Evolutionary conservation across 1,140 invertebrate species (phyloP).

Genomic region (Ostrea edulis): DNA sequence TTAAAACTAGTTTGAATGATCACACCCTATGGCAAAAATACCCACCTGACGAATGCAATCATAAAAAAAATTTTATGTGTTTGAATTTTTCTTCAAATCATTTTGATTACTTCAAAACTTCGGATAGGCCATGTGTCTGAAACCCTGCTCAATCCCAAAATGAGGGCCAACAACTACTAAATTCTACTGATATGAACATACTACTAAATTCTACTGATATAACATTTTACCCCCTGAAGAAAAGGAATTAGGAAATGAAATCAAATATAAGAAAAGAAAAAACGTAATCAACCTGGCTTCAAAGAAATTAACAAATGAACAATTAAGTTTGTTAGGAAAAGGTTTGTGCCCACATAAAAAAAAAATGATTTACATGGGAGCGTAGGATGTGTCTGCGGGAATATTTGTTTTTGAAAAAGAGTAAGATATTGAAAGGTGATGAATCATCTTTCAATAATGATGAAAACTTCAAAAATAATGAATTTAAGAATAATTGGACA

Average conservation of each 20-base stretch:
- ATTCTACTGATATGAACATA: no score
- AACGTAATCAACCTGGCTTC: slow-evolving; percentile 19
- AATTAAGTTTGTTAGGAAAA: slow-evolving; percentile 25
- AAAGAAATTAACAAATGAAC: neutral
- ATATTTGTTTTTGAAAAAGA: slow-evolving; percentile 37
- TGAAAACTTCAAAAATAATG: no score
- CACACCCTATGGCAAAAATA: no score
- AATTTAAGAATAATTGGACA: no score
- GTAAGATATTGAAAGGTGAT: no score
- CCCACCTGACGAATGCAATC: no score
- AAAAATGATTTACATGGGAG: slow-evolving; percentile 34
- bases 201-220: neutral
- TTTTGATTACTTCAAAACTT: neutral
- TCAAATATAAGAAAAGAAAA: neutral
- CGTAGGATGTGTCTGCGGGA: slow-evolving; percentile 31
- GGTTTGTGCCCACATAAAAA: slow-evolving; percentile 42
- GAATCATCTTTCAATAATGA: no score
- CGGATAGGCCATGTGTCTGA: neutral
- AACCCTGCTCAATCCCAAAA: neutral
- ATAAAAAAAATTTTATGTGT: neutral
- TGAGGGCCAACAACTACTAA: no score
- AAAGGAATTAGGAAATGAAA: neutral
- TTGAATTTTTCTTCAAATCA: slow-evolving; percentile 18
- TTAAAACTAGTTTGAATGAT: no score
- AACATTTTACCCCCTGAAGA: neutral